phyloP scores from a whole-genome alignment of 2,888 invertebrate species.

The Spisula subtruncata region DNA sequence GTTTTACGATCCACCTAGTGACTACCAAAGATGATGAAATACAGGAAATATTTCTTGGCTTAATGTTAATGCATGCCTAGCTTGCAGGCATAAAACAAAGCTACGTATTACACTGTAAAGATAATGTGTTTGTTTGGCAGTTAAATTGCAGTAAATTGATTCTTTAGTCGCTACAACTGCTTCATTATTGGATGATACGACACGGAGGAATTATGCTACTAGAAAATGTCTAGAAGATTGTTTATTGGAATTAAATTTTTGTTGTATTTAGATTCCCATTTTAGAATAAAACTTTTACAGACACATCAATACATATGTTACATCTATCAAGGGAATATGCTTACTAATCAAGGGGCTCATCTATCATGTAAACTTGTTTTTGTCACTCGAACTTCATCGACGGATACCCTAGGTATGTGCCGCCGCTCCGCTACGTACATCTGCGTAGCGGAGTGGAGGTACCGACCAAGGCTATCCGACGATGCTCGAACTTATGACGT shows the following conservation, averaged over 20 bases:
- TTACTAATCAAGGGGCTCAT: background rate
- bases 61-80: background rate
- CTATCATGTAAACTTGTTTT: background rate
- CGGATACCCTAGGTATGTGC: too few relatives aligned
- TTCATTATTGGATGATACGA: background rate
- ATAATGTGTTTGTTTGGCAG: slow-evolving; percentile 2
- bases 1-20: too few relatives aligned
- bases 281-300: too few relatives aligned
- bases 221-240: too few relatives aligned
- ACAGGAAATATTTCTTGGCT: background rate
- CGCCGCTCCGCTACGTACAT: too few relatives aligned
- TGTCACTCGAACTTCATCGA: too few relatives aligned
- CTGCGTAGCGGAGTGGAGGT: too few relatives aligned
- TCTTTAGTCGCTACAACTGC: background rate
- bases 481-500: too few relatives aligned
- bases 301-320: too few relatives aligned
- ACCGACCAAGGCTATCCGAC: too few relatives aligned
- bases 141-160: background rate
- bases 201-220: background rate
- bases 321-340: too few relatives aligned
- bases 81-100: background rate
- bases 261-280: background rate
- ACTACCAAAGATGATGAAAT: background rate
- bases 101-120: background rate
- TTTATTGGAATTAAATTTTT: background rate